These are phyloP conservation scores for Archips xylosteana DNA, from an alignment of 2,888 invertebrate species.

Conservation along the genomic window DNA sequence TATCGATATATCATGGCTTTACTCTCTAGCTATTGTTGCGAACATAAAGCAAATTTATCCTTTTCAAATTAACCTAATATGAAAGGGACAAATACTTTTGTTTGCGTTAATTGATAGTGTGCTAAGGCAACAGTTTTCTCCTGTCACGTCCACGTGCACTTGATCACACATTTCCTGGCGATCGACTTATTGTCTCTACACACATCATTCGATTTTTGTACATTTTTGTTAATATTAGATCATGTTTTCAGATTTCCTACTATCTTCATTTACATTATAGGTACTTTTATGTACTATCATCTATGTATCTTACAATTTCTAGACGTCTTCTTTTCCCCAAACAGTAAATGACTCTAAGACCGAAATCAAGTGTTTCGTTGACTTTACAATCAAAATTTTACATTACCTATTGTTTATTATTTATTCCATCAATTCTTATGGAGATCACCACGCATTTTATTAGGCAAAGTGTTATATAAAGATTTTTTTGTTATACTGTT, in stretches of 20 bases:
- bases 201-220: neutral
- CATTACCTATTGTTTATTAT: no score
- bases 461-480: no score
- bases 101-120: neutral
- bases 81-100: neutral
- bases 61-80: neutral
- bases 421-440: no score
- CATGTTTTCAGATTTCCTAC: neutral
- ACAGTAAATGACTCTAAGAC: no score
- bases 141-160: slow-evolving; percentile 3
- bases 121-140: neutral
- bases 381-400: no score
- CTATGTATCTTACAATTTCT: neutral
- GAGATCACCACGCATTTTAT: no score
- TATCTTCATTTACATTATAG: neutral
- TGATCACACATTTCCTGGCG: slow-evolving; percentile 12
- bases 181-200: slow-evolving; percentile 1
- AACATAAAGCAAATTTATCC: neutral
- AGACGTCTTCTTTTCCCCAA: neutral
- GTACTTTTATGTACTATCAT: neutral
- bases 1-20: neutral
- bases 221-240: slow-evolving; percentile 3
- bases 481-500: no score
- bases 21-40: neutral
- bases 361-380: no score